Percentiles rank a stretch among this genome's conserved stretches.
phyloP scores from a whole-genome alignment of 92 coral and sea anemone genomes.

The Plumapathes pennacea region DNA sequence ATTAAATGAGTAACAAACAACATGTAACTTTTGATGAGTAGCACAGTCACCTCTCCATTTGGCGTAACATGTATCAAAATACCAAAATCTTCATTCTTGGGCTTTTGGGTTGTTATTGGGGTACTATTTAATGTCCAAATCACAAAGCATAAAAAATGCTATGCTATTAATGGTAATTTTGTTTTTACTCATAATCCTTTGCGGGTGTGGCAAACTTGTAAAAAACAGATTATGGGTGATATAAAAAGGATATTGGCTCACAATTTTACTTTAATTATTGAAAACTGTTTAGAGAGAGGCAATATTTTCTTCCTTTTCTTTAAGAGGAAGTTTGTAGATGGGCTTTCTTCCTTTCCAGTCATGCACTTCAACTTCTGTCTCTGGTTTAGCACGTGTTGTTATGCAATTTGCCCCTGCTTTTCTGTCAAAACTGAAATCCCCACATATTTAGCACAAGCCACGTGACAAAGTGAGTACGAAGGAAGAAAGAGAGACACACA shows the following conservation, averaged over 20 bases:
- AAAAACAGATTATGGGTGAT: neutral
- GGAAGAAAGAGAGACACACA: too few species aligned
- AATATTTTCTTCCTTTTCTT: conserved; percentile 43
- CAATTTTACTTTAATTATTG: neutral
- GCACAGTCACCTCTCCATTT: conserved; percentile 33
- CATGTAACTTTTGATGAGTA: conserved; percentile 5
- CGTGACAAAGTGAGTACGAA: too few species aligned
- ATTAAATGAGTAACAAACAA: too few species aligned
- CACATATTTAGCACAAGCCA: too few species aligned
- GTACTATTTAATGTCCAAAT: neutral
- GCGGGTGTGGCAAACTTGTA: conserved; percentile 17
- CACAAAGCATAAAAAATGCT: neutral
- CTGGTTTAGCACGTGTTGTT: too few species aligned
- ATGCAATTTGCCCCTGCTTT: too few species aligned
- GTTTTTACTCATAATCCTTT: conserved; percentile 33
- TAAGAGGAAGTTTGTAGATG: conserved; percentile 35
- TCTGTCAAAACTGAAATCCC: too few species aligned
- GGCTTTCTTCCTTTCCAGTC: conserved; percentile 11
- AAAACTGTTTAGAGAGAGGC: conserved; percentile 12
- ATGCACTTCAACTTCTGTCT: too few species aligned
- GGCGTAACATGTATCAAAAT: conserved; percentile 17
- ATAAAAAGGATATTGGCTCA: neutral
- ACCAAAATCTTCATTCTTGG: neutral
- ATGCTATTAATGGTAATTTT: conserved; percentile 3
- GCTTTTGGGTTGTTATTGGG: neutral